Percentiles rank a stretch among this genome's conserved stretches.
These are phyloP conservation scores for Gorsachius magnificus DNA, from an alignment of 2,797 vertebrate species.

Conservation along the genomic window DNA sequence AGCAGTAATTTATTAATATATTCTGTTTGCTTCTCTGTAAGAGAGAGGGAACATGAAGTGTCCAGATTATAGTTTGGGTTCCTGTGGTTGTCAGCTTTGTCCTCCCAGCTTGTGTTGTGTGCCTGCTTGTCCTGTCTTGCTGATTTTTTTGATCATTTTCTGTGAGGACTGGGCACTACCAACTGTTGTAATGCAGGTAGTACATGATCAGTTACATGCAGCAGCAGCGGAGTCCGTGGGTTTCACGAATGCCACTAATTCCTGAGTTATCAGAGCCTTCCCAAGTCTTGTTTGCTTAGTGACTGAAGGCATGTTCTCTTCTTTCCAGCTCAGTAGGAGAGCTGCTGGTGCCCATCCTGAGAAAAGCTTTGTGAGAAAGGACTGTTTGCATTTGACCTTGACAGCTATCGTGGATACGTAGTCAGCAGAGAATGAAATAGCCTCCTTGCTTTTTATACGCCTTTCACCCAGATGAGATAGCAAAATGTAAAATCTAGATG, in stretches of 20 bases:
- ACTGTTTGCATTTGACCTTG: background rate
- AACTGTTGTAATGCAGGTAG: background rate
- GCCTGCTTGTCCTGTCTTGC: background rate
- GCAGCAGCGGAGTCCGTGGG: background rate
- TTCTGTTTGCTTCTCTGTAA: background rate
- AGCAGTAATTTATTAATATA: background rate
- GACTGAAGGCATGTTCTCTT: background rate
- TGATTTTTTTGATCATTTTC: background rate
- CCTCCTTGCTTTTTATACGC: background rate
- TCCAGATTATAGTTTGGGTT: background rate
- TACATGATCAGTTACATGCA: background rate
- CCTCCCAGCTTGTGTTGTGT: background rate
- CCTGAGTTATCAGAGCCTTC: background rate
- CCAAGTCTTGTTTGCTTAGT: background rate
- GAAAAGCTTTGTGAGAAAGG: background rate
- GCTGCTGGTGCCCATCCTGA: background rate
- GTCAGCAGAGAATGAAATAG: background rate
- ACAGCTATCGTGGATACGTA: background rate
- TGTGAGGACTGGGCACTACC: background rate
- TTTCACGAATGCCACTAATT: background rate
- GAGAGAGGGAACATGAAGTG: background rate
- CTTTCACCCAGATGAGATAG: background rate
- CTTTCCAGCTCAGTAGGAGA: background rate
- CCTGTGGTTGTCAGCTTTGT: background rate
- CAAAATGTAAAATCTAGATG: background rate